phyloP scores from a whole-genome alignment of 2,888 invertebrate genomes.

The Diachrysia chrysitis region DNA sequence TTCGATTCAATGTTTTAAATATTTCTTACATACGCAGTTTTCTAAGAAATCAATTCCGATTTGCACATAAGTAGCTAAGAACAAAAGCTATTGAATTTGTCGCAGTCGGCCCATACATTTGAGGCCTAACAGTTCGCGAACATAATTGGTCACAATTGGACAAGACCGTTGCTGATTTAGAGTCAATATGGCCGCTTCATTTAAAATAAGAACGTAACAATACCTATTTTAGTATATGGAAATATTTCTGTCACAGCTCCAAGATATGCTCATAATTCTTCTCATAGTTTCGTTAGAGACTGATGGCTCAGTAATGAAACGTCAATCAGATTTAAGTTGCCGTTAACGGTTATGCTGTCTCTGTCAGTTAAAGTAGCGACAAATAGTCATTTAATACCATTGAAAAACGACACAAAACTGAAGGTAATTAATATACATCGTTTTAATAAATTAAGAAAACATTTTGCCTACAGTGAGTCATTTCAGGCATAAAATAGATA shows the following conservation, averaged over 20 bases:
- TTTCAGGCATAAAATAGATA: too few species aligned
- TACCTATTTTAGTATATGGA: conserved; percentile 53
- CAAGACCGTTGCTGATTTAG: conserved; percentile 71
- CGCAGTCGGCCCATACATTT: conserved; percentile 23
- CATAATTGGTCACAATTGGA: conserved; percentile 82
- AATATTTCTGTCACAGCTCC: conserved; percentile 31
- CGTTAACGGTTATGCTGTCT: too few species aligned
- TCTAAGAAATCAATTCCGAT: conserved; percentile 40
- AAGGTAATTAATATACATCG: too few species aligned
- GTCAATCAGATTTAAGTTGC: too few species aligned
- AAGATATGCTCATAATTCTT: not conserved
- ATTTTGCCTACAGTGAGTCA: too few species aligned
- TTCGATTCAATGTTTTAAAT: conserved; percentile 11
- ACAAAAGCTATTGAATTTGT: conserved; percentile 58
- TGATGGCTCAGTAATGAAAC: too few species aligned
- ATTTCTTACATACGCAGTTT: conserved; percentile 14
- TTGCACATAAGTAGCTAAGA: conserved; percentile 38
- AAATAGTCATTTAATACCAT: too few species aligned
- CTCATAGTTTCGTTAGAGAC: too few species aligned
- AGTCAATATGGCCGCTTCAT: conserved; percentile 66
- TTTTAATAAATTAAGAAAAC: too few species aligned
- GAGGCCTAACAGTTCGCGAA: conserved; percentile 58
- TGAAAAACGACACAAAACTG: too few species aligned
- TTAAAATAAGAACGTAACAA: conserved; percentile 57
- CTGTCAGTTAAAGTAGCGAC: too few species aligned